phyloP scores from a whole-genome alignment of 1,140 invertebrate species.

The Apis florea region DNA sequence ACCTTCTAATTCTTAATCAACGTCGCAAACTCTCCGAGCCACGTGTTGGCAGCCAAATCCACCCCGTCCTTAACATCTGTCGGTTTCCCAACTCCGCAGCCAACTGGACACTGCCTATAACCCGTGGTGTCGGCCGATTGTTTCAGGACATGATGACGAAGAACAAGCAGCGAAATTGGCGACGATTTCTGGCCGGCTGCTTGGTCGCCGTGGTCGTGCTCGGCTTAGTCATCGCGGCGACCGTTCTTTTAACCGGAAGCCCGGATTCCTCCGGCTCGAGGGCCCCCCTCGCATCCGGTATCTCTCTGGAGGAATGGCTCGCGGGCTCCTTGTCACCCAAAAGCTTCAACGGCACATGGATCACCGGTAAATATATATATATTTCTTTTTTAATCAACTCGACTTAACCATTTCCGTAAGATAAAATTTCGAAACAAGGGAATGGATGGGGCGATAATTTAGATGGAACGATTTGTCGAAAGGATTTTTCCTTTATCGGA shows the following conservation, averaged over 20 bases:
- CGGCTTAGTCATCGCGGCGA: constrained; percentile 72
- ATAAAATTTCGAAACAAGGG: too few relatives aligned
- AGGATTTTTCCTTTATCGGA: too few relatives aligned
- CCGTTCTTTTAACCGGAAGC: constrained; percentile 72
- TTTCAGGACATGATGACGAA: constrained; percentile 79
- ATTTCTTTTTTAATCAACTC: constrained; percentile 22
- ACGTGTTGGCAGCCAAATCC: too few relatives aligned
- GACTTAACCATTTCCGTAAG: too few relatives aligned
- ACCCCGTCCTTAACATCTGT: not conserved
- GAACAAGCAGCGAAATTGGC: constrained; percentile 76
- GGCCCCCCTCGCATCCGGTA: constrained; percentile 62
- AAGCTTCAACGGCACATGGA: constrained; percentile 79
- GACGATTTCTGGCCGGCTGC: constrained; percentile 71
- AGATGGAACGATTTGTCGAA: too few relatives aligned
- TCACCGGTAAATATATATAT: constrained; percentile 74
- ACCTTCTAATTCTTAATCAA: not conserved
- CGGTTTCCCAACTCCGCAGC: not conserved
- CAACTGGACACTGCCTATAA: not conserved
- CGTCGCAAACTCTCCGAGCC: not conserved
- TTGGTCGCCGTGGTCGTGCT: constrained; percentile 71
- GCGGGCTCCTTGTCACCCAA: constrained; percentile 75
- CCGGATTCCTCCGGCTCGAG: constrained; percentile 61
- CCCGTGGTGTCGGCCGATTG: too few relatives aligned
- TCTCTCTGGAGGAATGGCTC: constrained; percentile 77
- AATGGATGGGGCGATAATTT: too few relatives aligned